These are phyloP conservation scores for Anoplolepis gracilipes DNA, from an alignment of 1,140 invertebrate species.

Conservation along the genomic window DNA sequence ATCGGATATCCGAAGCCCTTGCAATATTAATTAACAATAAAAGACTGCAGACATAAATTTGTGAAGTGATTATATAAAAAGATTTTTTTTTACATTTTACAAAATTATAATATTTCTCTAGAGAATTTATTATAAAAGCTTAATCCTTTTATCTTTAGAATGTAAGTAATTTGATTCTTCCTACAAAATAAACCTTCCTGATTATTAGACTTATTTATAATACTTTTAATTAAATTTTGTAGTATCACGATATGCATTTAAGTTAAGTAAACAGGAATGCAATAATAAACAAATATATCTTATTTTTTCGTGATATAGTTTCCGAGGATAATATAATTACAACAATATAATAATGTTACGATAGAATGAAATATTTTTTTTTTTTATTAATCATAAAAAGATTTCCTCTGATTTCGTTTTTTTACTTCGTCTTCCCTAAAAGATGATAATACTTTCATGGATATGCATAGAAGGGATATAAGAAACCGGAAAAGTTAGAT, in stretches of 20 bases:
- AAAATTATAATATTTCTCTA: neutral
- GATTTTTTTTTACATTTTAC: neutral
- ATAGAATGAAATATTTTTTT: neutral
- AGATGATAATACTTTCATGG: neutral
- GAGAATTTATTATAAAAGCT: neutral
- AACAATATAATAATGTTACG: neutral
- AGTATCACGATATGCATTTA: neutral
- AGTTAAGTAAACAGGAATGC: neutral
- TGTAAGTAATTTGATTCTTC: neutral
- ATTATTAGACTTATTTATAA: neutral
- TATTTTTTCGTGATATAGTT: neutral
- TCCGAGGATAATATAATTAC: neutral
- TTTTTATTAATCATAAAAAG: neutral
- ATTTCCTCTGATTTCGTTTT: neutral
- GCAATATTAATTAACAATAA: slow-evolving; percentile 41
- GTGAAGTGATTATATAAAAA: neutral
- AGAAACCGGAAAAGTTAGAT: slow-evolving; percentile 17
- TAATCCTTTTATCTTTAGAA: neutral
- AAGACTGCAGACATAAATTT: neutral
- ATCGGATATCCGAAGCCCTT: neutral
- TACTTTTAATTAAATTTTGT: neutral
- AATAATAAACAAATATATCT: neutral
- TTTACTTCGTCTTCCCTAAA: neutral
- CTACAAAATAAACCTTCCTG: neutral
- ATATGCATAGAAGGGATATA: neutral